phyloP scores from a whole-genome alignment of 2,797 vertebrate species.

The Gouania willdenowi region DNA sequence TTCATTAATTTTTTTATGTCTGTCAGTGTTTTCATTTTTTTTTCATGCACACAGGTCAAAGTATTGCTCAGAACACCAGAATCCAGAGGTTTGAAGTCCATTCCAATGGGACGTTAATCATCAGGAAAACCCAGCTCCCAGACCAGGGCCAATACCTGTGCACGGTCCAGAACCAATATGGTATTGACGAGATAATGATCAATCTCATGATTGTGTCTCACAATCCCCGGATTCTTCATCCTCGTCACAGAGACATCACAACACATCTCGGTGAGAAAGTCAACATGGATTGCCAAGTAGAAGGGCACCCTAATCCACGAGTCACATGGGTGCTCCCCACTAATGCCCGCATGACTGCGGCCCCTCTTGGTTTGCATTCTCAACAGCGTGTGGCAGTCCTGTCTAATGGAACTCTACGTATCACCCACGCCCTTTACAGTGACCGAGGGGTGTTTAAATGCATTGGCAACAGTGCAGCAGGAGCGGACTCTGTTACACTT shows the following conservation, averaged over 20 bases:
- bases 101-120: constrained; percentile 83
- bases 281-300: constrained; percentile 79
- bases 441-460: constrained; percentile 88
- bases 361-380: constrained; percentile 22
- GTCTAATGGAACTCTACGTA: constrained; percentile 78
- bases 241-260: constrained; percentile 76
- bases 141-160: constrained; percentile 88
- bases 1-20: too few species aligned
- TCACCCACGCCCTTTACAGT: constrained; percentile 69
- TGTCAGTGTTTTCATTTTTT: too few species aligned
- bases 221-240: constrained; percentile 74
- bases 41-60: constrained; percentile 72
- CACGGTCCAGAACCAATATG: constrained; percentile 80
- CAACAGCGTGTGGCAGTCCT: constrained; percentile 70
- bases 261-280: constrained; percentile 77
- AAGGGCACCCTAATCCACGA: constrained; percentile 75
- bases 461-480: constrained; percentile 81
- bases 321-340: constrained; percentile 89
- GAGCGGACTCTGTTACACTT: constrained; percentile 79
- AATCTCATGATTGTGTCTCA: constrained; percentile 75
- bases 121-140: constrained; percentile 74
- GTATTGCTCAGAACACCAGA: constrained; percentile 75
- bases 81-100: constrained; percentile 83
- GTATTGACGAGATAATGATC: constrained; percentile 71
- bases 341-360: constrained; percentile 38